Evolutionary conservation across 2,113 vertebrate genomes (phyloP).

Genomic region (Gasterosteus nipponicus): DNA sequence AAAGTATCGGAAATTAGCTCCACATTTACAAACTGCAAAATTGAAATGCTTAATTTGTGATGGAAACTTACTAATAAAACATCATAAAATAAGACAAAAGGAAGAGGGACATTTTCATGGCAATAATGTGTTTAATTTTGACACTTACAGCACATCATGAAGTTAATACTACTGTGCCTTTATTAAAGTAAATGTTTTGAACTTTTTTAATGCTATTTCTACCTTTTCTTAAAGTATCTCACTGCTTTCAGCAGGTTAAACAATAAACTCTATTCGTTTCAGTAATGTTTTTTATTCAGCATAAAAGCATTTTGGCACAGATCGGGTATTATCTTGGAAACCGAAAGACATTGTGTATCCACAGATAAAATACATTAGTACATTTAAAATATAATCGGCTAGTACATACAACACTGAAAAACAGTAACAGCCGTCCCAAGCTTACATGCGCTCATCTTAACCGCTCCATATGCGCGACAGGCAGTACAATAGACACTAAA

Average conservation of each 20-base stretch:
- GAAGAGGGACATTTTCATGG: not conserved
- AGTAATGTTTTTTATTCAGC: conserved; percentile 15
- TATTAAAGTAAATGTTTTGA: not conserved
- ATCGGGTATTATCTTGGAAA: conserved; percentile 18
- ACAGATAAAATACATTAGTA: conserved; percentile 23
- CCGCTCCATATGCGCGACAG: conserved; percentile 23
- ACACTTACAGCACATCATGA: not conserved
- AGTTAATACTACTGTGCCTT: not conserved
- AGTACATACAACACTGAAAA: conserved; percentile 30
- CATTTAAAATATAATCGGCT: not conserved
- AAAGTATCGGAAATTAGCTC: not conserved
- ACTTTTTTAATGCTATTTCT: not conserved
- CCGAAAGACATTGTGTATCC: not conserved
- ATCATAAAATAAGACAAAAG: not conserved
- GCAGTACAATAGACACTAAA: conserved; percentile 41
- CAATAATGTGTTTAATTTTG: not conserved
- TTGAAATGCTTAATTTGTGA: not conserved
- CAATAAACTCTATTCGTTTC: not conserved
- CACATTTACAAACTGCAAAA: not conserved
- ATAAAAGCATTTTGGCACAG: conserved; percentile 22
- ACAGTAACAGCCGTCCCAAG: conserved; percentile 30
- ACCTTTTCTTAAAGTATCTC: not conserved
- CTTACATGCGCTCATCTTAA: conserved; percentile 26
- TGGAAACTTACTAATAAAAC: not conserved
- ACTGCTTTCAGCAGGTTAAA: not conserved